Evolutionary conservation across 2,888 invertebrate species (phyloP), one percentile per base, ranked within the genome.

Genomic region (Eucera pruinosa): DNA sequence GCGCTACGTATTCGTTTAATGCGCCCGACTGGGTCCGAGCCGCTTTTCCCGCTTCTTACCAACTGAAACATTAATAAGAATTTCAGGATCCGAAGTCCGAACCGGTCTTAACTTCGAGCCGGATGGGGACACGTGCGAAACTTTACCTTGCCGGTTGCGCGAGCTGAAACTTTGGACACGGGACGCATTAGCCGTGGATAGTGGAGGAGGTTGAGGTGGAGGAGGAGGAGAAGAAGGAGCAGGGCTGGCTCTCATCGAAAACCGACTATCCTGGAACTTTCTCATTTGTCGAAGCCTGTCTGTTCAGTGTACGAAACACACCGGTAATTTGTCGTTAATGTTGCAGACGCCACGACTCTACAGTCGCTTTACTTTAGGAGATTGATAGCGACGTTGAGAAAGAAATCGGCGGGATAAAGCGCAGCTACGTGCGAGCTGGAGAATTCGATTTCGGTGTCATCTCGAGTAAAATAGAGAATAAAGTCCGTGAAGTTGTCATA

Each of bases 21-120:
- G 72, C 30, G 43, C 13, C 15, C 41, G 27, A 39, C 55, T 39
- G 23, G 11, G 3, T 9, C 27, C n/a, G 48, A 25, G 30, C 18
- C 41, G 60, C 25, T 62, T 48, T 27, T 23, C 23, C n/a, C 25
- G 23, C 15, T 25, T 52, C 23, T 23, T 25, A 18, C 25, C 27
- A 48, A 13, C 39, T 81, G 64, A 85, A 83, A 80, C 83, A 85
- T 83, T 83, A 80, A 83, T 80, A 80, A 83, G 80, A 66, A 74
- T 80, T 80, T 77, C 77, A 50, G 71, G 83, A 71, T 73, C 67
- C n/a, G 7, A 45, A 48, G 33, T 23, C 47, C 23, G 52, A 43
- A n/a, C 50, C n/a, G n/a, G 60, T 13, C 78, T 74, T 69, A 81
- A 75, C 85, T 82, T 82, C 15, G 25, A 54, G 20, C 5, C 48